Base-by-base conservation (phyloP, 2,888 invertebrate species). In the Drosophila hamatofila region DNA sequence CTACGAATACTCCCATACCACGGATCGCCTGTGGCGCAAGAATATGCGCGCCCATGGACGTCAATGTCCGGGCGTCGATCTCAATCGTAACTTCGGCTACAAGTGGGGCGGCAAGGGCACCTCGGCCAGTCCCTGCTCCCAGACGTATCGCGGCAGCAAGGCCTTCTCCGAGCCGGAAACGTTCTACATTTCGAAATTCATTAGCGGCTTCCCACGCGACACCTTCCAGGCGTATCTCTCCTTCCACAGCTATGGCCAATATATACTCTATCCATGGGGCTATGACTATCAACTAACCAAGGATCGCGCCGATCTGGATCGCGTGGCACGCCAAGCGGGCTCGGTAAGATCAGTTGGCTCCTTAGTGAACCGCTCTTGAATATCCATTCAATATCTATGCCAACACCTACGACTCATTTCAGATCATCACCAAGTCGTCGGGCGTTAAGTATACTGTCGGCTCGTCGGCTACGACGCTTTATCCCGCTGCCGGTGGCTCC, bases 91-190 rank as follows among this genome's bases (percentile, higher is more conserved):
- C 92, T 98, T 97, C 91, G 97, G 97, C 93, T 96, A 96, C 85
- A 95, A 96, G 58, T 98, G 97, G 97, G 97, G 96, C 46, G 96
- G 97, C 60, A 94, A 95, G 86, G 98, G 98, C 0, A 96, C 97
- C 1, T 97, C 97, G 18, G 95, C 94, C 48, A 95, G 97, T 90
- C 96, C 97, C 0, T 98, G 98, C 81, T 94, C 95, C 23, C 96
- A 97, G 81, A 97, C 96, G 27, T 98, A 95, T 90, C 95, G 96
- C 46, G 98, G 98, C 16, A 93, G 95, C 0, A 94, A 94, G 56
- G 95, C 97, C 0, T 97, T 97, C 91, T 98, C 98, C 0, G 98
- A 98, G 93, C 96, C 96, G 0, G 98, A 98, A 93, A 96, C 97
- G 0, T 93, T 93, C 73, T 96, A 97, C 27, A 94, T 92, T n/a